Percentiles rank a stretch among this genome's conserved stretches.
Conservation (phyloP, 2,888 invertebrate genomes). For the Eucera pruinosa region DNA sequence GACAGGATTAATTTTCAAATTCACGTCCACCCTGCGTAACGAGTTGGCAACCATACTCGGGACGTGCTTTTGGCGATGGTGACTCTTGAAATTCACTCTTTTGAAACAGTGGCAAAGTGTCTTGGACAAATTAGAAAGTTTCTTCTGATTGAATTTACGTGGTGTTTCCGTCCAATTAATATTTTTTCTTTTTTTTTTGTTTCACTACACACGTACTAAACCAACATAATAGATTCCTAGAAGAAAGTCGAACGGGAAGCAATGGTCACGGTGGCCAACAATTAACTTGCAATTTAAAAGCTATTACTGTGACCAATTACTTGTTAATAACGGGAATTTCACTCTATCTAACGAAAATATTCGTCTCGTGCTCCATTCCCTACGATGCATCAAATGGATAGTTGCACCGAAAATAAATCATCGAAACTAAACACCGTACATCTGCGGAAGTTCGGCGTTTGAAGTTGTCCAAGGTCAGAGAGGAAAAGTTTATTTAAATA, state of each 20-base stretch:
- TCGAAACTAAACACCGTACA: background rate
- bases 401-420: background rate
- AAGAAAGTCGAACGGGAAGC: conserved; percentile 3
- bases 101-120: background rate
- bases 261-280: background rate
- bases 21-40: background rate
- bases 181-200: background rate
- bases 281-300: conserved; percentile 40
- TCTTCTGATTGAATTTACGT: background rate
- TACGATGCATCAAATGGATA: background rate
- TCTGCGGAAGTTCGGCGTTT: background rate
- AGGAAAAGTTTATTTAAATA: background rate
- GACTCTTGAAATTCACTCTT: background rate
- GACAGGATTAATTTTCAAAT: conserved; percentile 10
- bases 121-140: conserved; percentile 23
- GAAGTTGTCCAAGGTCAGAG: background rate
- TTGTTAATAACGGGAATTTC: conserved; percentile 25
- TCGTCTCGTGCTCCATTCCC: background rate
- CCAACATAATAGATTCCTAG: background rate
- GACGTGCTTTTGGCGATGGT: conserved; percentile 12
- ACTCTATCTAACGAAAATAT: no score
- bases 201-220: background rate
- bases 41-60: conserved; percentile 13
- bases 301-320: conserved; percentile 33
- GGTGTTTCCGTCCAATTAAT: background rate